Percentiles rank a stretch among this genome's conserved stretches.
Evolutionary conservation across 2,113 vertebrate genomes (phyloP).

Genomic region (Macrotus californicus): DNA sequence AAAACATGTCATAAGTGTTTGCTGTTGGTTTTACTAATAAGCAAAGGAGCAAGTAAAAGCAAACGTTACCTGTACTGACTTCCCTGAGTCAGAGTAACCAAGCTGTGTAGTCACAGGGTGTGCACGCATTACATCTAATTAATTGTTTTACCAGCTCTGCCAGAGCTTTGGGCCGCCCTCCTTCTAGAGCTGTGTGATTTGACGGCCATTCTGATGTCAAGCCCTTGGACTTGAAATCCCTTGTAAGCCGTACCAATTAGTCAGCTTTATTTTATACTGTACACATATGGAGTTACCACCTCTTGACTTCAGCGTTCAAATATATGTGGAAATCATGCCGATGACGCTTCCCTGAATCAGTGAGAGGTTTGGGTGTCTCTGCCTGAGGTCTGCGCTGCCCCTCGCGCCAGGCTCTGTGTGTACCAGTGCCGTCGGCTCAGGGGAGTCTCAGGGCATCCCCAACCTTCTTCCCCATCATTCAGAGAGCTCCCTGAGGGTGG

Average conservation of each 20-base stretch:
- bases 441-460: not conserved
- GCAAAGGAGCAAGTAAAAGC: not conserved
- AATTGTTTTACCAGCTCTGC: not conserved
- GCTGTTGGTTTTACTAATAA: not conserved
- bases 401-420: fast-evolving
- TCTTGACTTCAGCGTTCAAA: conserved; percentile 6
- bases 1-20: not conserved
- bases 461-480: fast-evolving
- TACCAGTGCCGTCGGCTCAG: not conserved
- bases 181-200: not conserved
- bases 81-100: not conserved
- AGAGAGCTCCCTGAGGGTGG: not conserved
- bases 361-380: not conserved
- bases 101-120: not conserved
- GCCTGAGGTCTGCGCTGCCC: not conserved
- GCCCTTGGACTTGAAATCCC: conserved; percentile 11
- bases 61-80: not conserved
- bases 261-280: not conserved
- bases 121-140: not conserved
- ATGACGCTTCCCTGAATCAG: not conserved
- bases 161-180: not conserved
- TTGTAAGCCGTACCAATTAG: not conserved
- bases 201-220: not conserved
- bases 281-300: not conserved
- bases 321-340: conserved; percentile 13